Conservation (phyloP, 2,888 invertebrate genomes). For the Onthophagus sagittarius region DNA sequence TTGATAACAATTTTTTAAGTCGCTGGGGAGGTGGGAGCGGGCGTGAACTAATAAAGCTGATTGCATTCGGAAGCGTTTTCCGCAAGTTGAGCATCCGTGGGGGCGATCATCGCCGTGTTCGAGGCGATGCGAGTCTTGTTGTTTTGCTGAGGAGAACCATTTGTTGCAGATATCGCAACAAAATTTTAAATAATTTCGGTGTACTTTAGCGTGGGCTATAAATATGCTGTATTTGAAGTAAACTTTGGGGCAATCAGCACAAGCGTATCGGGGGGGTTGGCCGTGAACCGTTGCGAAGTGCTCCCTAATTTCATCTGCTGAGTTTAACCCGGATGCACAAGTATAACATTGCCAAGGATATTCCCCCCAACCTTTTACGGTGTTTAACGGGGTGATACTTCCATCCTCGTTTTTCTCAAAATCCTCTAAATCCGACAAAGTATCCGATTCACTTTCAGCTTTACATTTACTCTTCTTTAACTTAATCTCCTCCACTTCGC, state of each 20-base stretch:
- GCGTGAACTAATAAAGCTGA: slow-evolving; percentile 55
- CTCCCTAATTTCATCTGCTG: slow-evolving; percentile 53
- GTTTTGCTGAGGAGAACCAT: slow-evolving; percentile 51
- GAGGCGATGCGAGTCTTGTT: slow-evolving; percentile 47
- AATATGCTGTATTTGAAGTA: slow-evolving; percentile 61
- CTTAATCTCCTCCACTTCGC: background rate
- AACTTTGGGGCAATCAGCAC: slow-evolving; percentile 63
- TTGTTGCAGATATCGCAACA: slow-evolving; percentile 55
- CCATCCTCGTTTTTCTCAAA: slow-evolving; percentile 42
- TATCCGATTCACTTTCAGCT: slow-evolving; percentile 18
- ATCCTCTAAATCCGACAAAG: slow-evolving; percentile 22
- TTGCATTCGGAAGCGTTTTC: slow-evolving; percentile 56
- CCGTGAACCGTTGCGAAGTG: slow-evolving; percentile 62
- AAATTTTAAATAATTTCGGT: slow-evolving; percentile 59
- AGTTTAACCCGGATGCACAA: slow-evolving; percentile 50
- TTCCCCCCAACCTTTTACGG: slow-evolving; percentile 45
- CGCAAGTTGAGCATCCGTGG: slow-evolving; percentile 53
- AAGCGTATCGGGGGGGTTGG: slow-evolving; percentile 60
- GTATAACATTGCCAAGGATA: slow-evolving; percentile 55
- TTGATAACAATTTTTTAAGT: slow-evolving; percentile 55
- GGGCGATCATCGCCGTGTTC: slow-evolving; percentile 53
- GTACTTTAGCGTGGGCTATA: slow-evolving; percentile 60
- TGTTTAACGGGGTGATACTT: slow-evolving; percentile 38
- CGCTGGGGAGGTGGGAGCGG: slow-evolving; percentile 55
- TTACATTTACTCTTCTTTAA: slow-evolving; percentile 1